Percentiles rank a stretch among this genome's conserved stretches.
These are phyloP conservation scores for Pteromalus puparum DNA, from an alignment of 1,140 invertebrate species.

Conservation along the genomic window DNA sequence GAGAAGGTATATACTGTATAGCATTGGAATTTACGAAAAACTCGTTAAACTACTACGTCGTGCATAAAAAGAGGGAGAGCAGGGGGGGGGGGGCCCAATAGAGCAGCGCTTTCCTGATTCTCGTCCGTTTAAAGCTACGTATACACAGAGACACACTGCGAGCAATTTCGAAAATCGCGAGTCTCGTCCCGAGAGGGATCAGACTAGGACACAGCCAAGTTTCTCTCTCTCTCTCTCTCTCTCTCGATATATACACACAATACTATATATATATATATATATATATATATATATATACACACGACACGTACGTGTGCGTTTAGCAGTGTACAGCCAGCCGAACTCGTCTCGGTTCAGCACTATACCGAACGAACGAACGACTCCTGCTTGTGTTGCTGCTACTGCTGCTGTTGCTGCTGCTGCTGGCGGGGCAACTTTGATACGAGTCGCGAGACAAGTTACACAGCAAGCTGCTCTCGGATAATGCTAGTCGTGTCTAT, in stretches of 20 bases:
- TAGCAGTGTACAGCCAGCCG: not conserved
- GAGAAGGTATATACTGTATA: not conserved
- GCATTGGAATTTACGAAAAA: constrained; percentile 1
- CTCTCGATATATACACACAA: not conserved
- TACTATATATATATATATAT: not conserved
- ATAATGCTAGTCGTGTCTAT: constrained; percentile 50
- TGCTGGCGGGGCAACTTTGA: constrained; percentile 60
- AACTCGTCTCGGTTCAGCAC: constrained; percentile 46
- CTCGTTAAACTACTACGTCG: constrained; percentile 7
- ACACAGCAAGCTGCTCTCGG: constrained; percentile 60
- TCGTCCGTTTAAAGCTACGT: too few species aligned
- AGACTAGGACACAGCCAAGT: not conserved
- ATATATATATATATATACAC: too few species aligned
- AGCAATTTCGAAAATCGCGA: constrained; percentile 25
- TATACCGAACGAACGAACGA: not conserved
- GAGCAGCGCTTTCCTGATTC: too few species aligned
- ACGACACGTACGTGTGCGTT: not conserved
- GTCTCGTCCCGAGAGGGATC: not conserved
- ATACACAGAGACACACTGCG: not conserved
- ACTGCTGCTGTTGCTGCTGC: not conserved
- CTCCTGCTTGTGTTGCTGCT: not conserved
- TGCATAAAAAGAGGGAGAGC: too few species aligned
- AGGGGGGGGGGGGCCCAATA: too few species aligned
- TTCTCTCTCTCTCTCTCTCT: not conserved
- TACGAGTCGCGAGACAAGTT: constrained; percentile 64